These are phyloP conservation scores for Cyphomyrus discorhynchus DNA, from an alignment of 2,113 vertebrate genomes.

Conservation along the genomic window DNA sequence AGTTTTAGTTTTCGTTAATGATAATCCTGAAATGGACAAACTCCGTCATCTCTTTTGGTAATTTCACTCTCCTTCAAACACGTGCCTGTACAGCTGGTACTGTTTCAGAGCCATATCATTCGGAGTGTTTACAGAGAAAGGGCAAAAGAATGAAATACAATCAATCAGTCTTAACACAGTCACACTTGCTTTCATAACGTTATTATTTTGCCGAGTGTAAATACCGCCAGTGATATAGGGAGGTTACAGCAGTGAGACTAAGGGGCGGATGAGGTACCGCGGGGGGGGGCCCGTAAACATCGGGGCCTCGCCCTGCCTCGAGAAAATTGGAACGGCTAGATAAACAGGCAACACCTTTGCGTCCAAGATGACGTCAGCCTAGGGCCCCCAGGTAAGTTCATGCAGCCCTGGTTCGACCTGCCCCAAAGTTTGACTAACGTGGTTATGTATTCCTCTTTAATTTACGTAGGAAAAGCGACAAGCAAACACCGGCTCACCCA, in stretches of 20 bases:
- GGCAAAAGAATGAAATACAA: background rate
- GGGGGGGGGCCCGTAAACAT: background rate
- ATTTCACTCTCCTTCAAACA: background rate
- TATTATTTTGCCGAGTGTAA: background rate
- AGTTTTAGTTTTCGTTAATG: background rate
- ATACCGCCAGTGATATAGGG: background rate
- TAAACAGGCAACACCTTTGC: background rate
- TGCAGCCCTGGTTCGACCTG: background rate
- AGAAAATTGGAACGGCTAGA: background rate
- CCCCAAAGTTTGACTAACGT: background rate
- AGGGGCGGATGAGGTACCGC: background rate
- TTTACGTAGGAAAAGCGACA: background rate
- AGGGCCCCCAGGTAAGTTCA: background rate
- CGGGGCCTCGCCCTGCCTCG: background rate
- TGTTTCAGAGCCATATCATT: background rate
- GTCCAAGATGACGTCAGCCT: background rate
- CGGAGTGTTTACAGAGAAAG: background rate
- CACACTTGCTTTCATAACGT: background rate
- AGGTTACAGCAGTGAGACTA: background rate
- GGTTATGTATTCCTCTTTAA: background rate
- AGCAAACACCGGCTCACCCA: constrained; percentile 62
- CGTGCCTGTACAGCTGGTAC: background rate
- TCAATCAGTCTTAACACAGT: background rate
- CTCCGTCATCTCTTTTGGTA: background rate
- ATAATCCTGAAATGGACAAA: background rate